Evolutionary conservation across 2,113 vertebrate genomes (phyloP).

Genomic region (Camelus bactrianus): DNA sequence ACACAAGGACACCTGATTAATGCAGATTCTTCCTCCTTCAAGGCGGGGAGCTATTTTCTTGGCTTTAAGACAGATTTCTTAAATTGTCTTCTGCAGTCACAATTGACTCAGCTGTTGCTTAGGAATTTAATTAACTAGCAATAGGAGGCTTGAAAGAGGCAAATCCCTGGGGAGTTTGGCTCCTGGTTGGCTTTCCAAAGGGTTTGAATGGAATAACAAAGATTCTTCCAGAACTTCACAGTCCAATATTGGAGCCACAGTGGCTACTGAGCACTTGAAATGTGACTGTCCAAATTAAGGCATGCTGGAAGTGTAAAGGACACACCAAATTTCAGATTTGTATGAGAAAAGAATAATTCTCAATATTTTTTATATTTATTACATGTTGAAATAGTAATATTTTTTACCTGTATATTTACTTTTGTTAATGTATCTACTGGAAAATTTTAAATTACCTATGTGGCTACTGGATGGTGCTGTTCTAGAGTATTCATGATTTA

Average conservation of each 20-base stretch:
- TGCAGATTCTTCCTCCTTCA: background rate
- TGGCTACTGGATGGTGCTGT: background rate
- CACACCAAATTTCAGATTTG: background rate
- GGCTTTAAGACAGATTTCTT: constrained; percentile 71
- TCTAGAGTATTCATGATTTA: background rate
- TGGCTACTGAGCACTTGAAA: background rate
- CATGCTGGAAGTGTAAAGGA: background rate
- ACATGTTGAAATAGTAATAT: background rate
- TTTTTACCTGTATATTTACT: constrained; percentile 2
- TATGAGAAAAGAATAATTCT: background rate
- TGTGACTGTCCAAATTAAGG: background rate
- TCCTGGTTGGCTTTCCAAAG: background rate
- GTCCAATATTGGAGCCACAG: background rate
- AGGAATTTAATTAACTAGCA: constrained; percentile 74
- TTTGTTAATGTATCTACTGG: background rate
- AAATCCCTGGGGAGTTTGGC: constrained; percentile 3
- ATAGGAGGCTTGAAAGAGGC: constrained; percentile 47
- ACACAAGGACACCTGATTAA: background rate
- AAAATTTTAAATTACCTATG: background rate
- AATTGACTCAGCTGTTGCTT: constrained; percentile 75
- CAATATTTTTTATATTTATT: constrained; percentile 12
- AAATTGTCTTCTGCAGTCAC: constrained; percentile 61
- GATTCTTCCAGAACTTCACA: constrained; percentile 15
- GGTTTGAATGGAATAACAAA: background rate
- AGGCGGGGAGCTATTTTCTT: constrained; percentile 54